Evolutionary conservation across 2,888 invertebrate genomes (phyloP).

Genomic region (Coremacera marginata): DNA sequence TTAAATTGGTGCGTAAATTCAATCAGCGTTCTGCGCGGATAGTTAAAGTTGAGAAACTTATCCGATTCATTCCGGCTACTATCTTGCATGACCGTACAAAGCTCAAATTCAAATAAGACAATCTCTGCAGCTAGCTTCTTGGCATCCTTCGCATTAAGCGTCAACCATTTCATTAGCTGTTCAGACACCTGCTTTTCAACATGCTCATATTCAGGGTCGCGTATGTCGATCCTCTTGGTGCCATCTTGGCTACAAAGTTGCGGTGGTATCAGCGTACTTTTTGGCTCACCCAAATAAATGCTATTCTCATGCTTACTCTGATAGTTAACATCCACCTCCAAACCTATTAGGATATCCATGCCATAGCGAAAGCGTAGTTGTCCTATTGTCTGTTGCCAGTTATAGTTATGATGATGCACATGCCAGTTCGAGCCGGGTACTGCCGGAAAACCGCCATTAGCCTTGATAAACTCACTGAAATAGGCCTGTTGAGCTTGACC

Average conservation of each 20-base stretch:
- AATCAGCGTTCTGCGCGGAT: slow-evolving; percentile 53
- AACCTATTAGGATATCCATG: slow-evolving; percentile 63
- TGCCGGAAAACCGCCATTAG: slow-evolving; percentile 63
- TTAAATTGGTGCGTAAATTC: slow-evolving; percentile 52
- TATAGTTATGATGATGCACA: slow-evolving; percentile 56
- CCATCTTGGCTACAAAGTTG: slow-evolving; percentile 53
- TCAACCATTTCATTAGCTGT: slow-evolving; percentile 60
- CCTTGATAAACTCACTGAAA: slow-evolving; percentile 58
- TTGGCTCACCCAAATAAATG: slow-evolving; percentile 60
- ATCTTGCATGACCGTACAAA: slow-evolving; percentile 55
- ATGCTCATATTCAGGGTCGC: slow-evolving; percentile 50
- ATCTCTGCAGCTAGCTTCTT: slow-evolving; percentile 57
- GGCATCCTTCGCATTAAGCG: slow-evolving; percentile 53
- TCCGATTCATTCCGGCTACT: slow-evolving; percentile 20
- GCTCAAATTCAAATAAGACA: slow-evolving; percentile 60
- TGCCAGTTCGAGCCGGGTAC: slow-evolving; percentile 61
- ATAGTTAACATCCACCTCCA: slow-evolving; percentile 59
- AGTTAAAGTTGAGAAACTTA: slow-evolving; percentile 45
- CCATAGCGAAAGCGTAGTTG: slow-evolving; percentile 55
- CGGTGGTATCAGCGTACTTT: slow-evolving; percentile 56
- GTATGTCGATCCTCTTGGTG: slow-evolving; percentile 50
- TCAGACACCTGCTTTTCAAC: slow-evolving; percentile 55
- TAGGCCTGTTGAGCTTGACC: slow-evolving; percentile 55
- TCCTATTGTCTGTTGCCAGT: slow-evolving; percentile 59
- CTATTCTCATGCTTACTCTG: slow-evolving; percentile 58